These are phyloP conservation scores for Nannospalax galili DNA, from an alignment of 2,113 vertebrate genomes.

Conservation along the genomic window DNA sequence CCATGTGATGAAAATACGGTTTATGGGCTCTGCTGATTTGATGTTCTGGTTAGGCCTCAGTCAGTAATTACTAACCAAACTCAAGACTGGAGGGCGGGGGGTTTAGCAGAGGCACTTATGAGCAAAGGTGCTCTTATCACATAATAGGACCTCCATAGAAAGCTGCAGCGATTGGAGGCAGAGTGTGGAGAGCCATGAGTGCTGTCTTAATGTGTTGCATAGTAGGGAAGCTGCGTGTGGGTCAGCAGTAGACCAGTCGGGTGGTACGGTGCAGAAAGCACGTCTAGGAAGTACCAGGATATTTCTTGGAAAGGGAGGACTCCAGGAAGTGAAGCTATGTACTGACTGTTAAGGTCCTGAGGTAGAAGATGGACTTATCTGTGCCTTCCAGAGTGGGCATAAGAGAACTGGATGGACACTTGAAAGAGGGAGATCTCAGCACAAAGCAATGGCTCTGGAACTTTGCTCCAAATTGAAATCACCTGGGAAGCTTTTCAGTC, in stretches of 20 bases:
- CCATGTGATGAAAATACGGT: not conserved
- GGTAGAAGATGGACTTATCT: not conserved
- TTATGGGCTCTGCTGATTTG: not conserved
- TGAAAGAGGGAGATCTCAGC: not conserved
- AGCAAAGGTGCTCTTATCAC: not conserved
- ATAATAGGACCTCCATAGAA: rapidly evolving
- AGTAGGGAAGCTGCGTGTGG: not conserved
- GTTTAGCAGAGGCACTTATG: not conserved
- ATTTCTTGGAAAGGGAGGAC: not conserved
- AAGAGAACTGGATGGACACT: rapidly evolving
- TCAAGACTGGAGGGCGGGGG: not conserved
- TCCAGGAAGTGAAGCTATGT: not conserved
- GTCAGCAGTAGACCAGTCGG: not conserved
- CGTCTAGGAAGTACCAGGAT: not conserved
- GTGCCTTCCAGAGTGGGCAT: not conserved
- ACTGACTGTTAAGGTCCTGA: not conserved
- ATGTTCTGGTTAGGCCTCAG: not conserved
- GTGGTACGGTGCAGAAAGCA: not conserved
- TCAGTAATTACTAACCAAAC: not conserved
- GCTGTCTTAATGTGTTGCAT: rapidly evolving
- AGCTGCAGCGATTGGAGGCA: not conserved
- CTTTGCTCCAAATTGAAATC: not conserved
- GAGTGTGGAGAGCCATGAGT: not conserved
- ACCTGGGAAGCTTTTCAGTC: not conserved
- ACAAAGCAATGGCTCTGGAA: not conserved